Percentiles rank a stretch among this genome's conserved stretches.
phyloP scores from a whole-genome alignment of 2,113 vertebrate species.

The Aptenodytes forsteri region DNA sequence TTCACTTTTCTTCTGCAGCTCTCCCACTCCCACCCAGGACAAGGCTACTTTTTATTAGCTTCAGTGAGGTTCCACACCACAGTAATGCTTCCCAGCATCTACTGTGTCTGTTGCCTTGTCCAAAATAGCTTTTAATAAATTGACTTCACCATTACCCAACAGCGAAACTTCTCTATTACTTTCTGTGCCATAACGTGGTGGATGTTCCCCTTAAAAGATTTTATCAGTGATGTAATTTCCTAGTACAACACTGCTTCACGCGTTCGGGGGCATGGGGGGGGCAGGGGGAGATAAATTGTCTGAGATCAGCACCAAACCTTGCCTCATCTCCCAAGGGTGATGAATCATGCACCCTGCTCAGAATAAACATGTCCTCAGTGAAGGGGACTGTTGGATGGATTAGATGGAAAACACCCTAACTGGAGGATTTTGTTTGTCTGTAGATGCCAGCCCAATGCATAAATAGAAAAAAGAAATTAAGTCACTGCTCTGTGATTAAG shows the following conservation, averaged over 20 bases:
- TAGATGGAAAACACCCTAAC: not conserved
- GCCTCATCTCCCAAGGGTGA: conserved; percentile 48
- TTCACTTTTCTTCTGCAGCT: not conserved
- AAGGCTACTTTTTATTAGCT: not conserved
- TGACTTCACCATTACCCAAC: not conserved
- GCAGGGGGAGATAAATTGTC: not conserved
- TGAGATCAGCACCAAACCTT: conserved; percentile 61
- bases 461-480: conserved; percentile 6
- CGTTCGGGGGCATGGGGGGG: not conserved
- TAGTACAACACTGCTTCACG: conserved; percentile 13
- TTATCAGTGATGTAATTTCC: conserved; percentile 50
- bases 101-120: not conserved
- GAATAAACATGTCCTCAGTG: conserved; percentile 14
- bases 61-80: not conserved
- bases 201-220: conserved; percentile 23
- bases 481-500: not conserved
- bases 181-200: not conserved
- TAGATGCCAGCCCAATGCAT: not conserved
- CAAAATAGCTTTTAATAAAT: not conserved
- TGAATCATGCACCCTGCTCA: conserved; percentile 49
- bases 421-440: not conserved
- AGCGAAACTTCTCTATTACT: not conserved
- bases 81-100: not conserved
- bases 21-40: not conserved
- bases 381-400: not conserved